A percentile compares a stretch with the other conserved stretches of the same genome.
These are phyloP conservation scores for Ephestia elutella DNA, from an alignment of 1,140 invertebrate species.

Conservation along the genomic window DNA sequence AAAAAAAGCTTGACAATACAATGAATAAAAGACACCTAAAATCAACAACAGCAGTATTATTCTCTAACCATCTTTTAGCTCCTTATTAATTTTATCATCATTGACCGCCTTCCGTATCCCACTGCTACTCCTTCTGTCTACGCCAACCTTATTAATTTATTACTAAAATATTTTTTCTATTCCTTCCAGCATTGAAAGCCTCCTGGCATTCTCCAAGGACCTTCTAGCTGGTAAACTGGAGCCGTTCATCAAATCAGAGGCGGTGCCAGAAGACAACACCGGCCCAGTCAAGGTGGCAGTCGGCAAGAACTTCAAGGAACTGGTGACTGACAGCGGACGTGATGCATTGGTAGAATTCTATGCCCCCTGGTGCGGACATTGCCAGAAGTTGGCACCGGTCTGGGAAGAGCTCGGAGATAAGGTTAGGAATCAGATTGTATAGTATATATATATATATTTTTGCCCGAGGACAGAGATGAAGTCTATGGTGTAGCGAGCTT, in stretches of 20 bases:
- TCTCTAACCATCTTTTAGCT: too few species aligned
- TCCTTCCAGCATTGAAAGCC: slow-evolving; percentile 82
- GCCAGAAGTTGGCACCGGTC: slow-evolving; percentile 95
- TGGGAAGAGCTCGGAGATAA: slow-evolving; percentile 96
- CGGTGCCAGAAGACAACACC: slow-evolving; percentile 90
- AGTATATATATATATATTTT: not conserved
- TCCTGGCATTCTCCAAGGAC: slow-evolving; percentile 92
- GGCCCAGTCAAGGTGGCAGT: slow-evolving; percentile 94
- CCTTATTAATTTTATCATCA: too few species aligned
- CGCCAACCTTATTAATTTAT: too few species aligned
- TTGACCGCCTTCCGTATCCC: too few species aligned
- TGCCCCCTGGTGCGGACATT: slow-evolving; percentile 99
- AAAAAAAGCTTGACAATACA: too few species aligned
- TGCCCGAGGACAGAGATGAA: too few species aligned
- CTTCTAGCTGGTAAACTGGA: slow-evolving; percentile 89
- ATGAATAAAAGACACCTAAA: too few species aligned
- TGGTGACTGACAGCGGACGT: slow-evolving; percentile 92
- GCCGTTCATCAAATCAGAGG: slow-evolving; percentile 96
- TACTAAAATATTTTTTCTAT: not conserved
- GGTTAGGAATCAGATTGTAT: slow-evolving; percentile 59
- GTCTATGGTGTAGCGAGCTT: too few species aligned
- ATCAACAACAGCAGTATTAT: too few species aligned
- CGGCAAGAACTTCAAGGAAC: slow-evolving; percentile 96
- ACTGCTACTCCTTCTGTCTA: too few species aligned
- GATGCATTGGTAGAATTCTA: slow-evolving; percentile 99